phyloP scores from a whole-genome alignment of 2,113 vertebrate species.

The Calonectris borealis region DNA sequence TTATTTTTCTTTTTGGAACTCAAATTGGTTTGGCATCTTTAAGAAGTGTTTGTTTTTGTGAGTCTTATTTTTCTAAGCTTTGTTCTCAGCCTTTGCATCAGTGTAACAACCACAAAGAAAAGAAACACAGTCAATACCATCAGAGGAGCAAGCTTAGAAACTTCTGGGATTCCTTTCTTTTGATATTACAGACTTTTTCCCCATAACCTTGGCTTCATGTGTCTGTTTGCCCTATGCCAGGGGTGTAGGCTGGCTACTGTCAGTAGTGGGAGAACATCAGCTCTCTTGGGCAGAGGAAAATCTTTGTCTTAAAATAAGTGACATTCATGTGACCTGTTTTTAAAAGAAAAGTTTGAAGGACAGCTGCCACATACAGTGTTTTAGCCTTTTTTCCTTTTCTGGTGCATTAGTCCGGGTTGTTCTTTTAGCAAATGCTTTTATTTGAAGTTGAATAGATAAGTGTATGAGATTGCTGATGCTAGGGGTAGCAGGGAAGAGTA shows the following conservation, averaged over 20 bases:
- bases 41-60: constrained; percentile 28
- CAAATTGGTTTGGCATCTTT: neutral
- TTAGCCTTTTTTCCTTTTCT: neutral
- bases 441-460: neutral
- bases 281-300: neutral
- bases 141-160: constrained; percentile 30
- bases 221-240: neutral
- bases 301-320: constrained; percentile 14
- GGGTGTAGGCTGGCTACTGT: neutral
- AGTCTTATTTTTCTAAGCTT: constrained; percentile 20
- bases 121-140: neutral
- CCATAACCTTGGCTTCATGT: neutral
- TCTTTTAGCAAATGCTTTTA: neutral
- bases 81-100: constrained; percentile 42
- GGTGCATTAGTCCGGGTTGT: neutral
- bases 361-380: neutral
- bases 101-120: neutral
- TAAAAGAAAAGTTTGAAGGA: neutral
- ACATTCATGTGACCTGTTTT: neutral
- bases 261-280: neutral
- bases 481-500: neutral
- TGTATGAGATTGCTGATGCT: neutral
- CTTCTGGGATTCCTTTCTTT: constrained; percentile 40
- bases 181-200: constrained; percentile 14
- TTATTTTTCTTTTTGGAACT: neutral